Conservation (phyloP, 2,797 vertebrate genomes). For the Galaxias olidus region DNA sequence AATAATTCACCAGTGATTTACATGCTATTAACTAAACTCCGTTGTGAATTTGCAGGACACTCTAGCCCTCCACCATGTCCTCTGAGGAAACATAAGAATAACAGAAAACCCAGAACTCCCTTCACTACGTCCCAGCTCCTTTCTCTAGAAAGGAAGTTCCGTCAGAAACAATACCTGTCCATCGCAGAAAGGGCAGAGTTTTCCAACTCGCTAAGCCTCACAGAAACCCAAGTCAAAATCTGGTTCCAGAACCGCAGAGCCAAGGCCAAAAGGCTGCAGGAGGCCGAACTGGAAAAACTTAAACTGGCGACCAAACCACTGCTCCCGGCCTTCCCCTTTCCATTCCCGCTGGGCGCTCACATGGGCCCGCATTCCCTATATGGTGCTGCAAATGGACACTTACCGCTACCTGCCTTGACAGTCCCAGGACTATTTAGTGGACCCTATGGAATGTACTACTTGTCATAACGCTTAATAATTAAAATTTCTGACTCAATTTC, state of each 20-base stretch:
- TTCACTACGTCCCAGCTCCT: constrained; percentile 85
- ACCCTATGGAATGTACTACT: constrained; percentile 85
- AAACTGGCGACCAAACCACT: constrained; percentile 81
- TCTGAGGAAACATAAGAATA: constrained; percentile 86
- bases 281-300: constrained; percentile 82
- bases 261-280: constrained; percentile 85
- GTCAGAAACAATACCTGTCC: constrained; percentile 86
- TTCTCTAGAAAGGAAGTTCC: constrained; percentile 84
- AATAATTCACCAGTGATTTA: background rate
- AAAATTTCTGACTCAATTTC: constrained; percentile 10
- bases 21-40: background rate
- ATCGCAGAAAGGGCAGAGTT: constrained; percentile 85
- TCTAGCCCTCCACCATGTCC: constrained; percentile 77
- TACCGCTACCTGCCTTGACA: constrained; percentile 71
- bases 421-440: constrained; percentile 79
- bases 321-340: constrained; percentile 79
- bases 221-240: constrained; percentile 87
- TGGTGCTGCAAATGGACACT: constrained; percentile 66
- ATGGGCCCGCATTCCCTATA: constrained; percentile 73
- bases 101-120: constrained; percentile 84
- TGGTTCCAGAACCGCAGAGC: constrained; percentile 88
- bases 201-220: constrained; percentile 81
- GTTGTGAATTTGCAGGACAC: constrained; percentile 66
- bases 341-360: constrained; percentile 75
- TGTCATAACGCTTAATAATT: constrained; percentile 71